phyloP scores from a whole-genome alignment of 2,113 vertebrate genomes.

The Rostratula benghalensis region DNA sequence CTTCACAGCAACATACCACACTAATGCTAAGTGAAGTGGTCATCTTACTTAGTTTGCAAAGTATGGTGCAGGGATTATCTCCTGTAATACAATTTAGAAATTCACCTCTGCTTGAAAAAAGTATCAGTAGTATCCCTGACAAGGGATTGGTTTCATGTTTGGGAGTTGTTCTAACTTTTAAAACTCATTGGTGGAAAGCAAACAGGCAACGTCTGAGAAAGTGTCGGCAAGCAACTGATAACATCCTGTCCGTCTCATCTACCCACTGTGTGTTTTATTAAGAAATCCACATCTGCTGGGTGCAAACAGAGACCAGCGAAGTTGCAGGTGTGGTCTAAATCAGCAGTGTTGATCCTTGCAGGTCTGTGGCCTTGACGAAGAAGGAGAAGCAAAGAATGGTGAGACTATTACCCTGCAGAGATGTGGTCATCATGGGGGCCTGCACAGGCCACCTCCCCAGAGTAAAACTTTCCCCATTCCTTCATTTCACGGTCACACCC shows the following conservation, averaged over 20 bases:
- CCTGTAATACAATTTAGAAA: neutral
- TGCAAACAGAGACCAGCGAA: neutral
- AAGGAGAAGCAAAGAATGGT: neutral
- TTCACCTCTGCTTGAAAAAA: neutral
- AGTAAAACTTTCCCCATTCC: neutral
- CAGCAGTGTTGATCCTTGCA: neutral
- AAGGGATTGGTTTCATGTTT: neutral
- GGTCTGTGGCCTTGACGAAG: neutral
- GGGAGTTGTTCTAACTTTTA: neutral
- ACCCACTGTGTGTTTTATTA: neutral
- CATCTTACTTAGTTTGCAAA: neutral
- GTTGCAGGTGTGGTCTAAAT: neutral
- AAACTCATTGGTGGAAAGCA: neutral
- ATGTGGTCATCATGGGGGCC: neutral
- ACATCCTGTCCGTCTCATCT: fast-evolving
- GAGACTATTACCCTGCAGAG: neutral
- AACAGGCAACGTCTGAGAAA: neutral
- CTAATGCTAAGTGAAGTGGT: neutral
- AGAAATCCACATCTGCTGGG: neutral
- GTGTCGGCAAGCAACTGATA: neutral
- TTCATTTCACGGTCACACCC: neutral
- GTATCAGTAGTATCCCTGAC: neutral
- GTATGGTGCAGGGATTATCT: neutral
- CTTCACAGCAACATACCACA: neutral
- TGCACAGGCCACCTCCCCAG: neutral